Base-by-base conservation (phyloP, 2,113 vertebrate genomes). In the Hippolais icterina region DNA sequence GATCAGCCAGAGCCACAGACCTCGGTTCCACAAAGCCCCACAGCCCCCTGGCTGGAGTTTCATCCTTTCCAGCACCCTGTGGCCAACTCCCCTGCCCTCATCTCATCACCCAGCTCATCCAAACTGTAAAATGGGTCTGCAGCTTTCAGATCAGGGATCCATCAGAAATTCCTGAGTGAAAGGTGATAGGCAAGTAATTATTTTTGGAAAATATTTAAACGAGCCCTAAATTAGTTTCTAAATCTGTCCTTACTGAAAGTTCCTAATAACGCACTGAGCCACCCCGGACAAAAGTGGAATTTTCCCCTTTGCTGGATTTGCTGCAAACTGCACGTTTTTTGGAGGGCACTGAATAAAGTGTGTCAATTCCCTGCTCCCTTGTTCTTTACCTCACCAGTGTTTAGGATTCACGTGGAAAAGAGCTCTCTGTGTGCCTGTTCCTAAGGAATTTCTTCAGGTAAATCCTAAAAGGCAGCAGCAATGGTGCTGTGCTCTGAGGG, bases 161-260 rank as follows among this genome's bases (percentile, higher is more conserved):
- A 17, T 46, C 14, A 66, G 50, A 89, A 75, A 89, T 6, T 31
- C 70, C 25, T 87, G 87, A 89, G 74, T 61, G 78, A 57, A 86
- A 93, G 82, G 66, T 17, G 46, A 37, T 1, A 52, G 56, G 3
- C 23, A 87, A 47, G 12, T 2, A 16, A 37, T 61, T 94, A 95
- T 93, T 96, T 96, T 96, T 95, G 90, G 93, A 91, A 89, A 80
- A 83, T n/a, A 90, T 74, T 96, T 93, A 83, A 94, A 54, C 1
- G 1, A 94, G 92, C 15, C 72, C 92, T 86, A 93, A 94, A 95
- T 96, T 92, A 86, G 68, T 94, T 95, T 96, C 94, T 95, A 95
- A 93, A 93, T 94, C 47, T 18, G 78, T 90, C 54, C 31, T 76
- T 5, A 27, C 39, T 23, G 6, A 35, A 77, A 54, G 71, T 65